Evolutionary conservation across 2,113 vertebrate genomes (phyloP).

Genomic region (Ammodytes dubius): DNA sequence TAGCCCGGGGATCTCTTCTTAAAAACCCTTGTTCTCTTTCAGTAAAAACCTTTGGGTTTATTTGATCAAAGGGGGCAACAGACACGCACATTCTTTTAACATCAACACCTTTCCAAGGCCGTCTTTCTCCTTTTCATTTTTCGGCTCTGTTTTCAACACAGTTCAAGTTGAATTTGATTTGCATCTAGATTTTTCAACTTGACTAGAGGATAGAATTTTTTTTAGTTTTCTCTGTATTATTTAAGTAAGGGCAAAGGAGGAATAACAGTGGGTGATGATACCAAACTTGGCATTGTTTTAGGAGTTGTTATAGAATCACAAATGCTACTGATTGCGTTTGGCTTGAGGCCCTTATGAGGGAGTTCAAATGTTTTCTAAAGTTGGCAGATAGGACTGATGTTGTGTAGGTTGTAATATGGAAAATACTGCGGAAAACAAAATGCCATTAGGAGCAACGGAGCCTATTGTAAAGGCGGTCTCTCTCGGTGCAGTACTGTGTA

Average conservation of each 20-base stretch:
- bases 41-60: slow-evolving; percentile 50
- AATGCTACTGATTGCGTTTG: slow-evolving; percentile 39
- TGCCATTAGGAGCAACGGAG: slow-evolving; percentile 45
- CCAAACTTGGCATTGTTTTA: slow-evolving; percentile 37
- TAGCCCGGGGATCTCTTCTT: slow-evolving; percentile 39
- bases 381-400: slow-evolving; percentile 51
- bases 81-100: slow-evolving; percentile 43
- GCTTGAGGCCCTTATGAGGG: slow-evolving; percentile 32
- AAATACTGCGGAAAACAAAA: slow-evolving; percentile 46
- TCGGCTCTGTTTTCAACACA: slow-evolving; percentile 33
- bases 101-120: slow-evolving; percentile 52
- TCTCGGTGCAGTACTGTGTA: slow-evolving; percentile 18
- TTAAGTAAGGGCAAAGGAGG: slow-evolving; percentile 28
- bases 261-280: slow-evolving; percentile 38
- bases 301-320: slow-evolving; percentile 22
- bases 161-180: slow-evolving; percentile 44
- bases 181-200: slow-evolving; percentile 1
- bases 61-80: slow-evolving; percentile 61
- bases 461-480: slow-evolving; percentile 44
- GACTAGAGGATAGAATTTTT: slow-evolving; percentile 36
- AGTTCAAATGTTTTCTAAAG: slow-evolving; percentile 34
- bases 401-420: slow-evolving; percentile 53
- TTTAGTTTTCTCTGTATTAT: slow-evolving; percentile 27
- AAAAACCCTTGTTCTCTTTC: slow-evolving; percentile 41
- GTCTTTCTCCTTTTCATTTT: slow-evolving; percentile 41